Percentiles rank a stretch among this genome's conserved stretches.
These are phyloP conservation scores for Dolichotis patagonum DNA, from an alignment of 2,113 vertebrate species.

Conservation along the genomic window DNA sequence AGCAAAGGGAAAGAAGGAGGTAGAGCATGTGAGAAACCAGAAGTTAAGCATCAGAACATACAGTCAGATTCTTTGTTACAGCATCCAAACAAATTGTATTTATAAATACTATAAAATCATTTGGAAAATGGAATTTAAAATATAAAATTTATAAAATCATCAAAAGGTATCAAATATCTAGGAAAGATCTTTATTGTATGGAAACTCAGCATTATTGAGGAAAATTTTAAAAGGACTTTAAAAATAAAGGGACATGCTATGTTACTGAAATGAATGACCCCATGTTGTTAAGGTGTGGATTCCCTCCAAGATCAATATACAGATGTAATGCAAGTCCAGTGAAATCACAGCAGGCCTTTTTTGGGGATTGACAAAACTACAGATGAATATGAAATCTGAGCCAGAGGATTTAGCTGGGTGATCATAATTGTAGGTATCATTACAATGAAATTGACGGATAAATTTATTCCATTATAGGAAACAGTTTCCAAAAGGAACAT, in stretches of 20 bases:
- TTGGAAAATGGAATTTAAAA: neutral
- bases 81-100: neutral
- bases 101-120: neutral
- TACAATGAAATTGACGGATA: neutral
- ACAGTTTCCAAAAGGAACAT: neutral
- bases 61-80: neutral
- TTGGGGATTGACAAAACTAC: neutral
- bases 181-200: neutral
- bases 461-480: neutral
- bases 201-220: neutral
- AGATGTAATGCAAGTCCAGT: neutral
- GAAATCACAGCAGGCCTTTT: neutral
- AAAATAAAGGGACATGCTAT: neutral
- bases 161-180: neutral
- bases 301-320: neutral
- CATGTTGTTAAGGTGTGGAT: neutral
- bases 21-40: neutral
- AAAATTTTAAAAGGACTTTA: slow-evolving; percentile 3
- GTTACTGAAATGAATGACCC: neutral
- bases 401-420: neutral
- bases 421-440: neutral
- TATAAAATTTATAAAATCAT: neutral
- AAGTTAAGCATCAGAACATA: neutral
- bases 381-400: neutral
- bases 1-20: neutral